A percentile compares a stretch with the other conserved stretches of the same genome.
Conservation (phyloP, 1,140 invertebrate genomes). For the Ctenoplectra terminalis region DNA sequence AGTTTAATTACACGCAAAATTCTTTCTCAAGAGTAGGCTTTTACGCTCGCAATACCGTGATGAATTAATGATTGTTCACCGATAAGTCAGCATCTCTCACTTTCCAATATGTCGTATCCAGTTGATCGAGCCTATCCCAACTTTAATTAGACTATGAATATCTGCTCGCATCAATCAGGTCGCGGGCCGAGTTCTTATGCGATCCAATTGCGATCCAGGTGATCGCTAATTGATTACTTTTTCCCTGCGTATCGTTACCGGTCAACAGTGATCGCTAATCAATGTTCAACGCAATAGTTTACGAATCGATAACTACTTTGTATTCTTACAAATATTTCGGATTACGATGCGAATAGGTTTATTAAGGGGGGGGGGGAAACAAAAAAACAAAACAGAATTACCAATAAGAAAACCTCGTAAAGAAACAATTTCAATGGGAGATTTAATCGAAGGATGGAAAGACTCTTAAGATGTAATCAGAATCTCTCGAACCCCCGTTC, state of each 20-base stretch:
- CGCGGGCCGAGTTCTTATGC: not conserved
- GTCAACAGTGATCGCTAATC: not conserved
- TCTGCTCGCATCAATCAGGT: conserved; percentile 9
- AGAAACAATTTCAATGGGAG: conserved; percentile 9
- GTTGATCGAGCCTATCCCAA: conserved; percentile 25
- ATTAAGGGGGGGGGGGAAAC: too few relatives aligned
- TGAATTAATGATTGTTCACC: conserved; percentile 38
- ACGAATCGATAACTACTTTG: not conserved
- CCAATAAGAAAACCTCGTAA: too few relatives aligned
- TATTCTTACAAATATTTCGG: not conserved
- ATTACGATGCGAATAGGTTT: too few relatives aligned
- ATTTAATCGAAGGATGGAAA: conserved; percentile 31
- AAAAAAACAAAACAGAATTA: too few relatives aligned
- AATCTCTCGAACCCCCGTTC: not conserved
- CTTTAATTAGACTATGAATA: conserved; percentile 61
- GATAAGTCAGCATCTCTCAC: not conserved
- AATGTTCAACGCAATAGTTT: not conserved
- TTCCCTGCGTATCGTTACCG: not conserved
- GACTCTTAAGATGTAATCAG: conserved; percentile 55
- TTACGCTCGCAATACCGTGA: not conserved
- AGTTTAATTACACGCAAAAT: conserved; percentile 31
- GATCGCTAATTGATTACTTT: conserved; percentile 49
- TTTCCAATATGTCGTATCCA: conserved; percentile 22
- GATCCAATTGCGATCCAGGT: not conserved
- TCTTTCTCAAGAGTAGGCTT: not conserved